phyloP scores from a whole-genome alignment of 2,113 vertebrate genomes.

The Epinephelus fuscoguttatus region DNA sequence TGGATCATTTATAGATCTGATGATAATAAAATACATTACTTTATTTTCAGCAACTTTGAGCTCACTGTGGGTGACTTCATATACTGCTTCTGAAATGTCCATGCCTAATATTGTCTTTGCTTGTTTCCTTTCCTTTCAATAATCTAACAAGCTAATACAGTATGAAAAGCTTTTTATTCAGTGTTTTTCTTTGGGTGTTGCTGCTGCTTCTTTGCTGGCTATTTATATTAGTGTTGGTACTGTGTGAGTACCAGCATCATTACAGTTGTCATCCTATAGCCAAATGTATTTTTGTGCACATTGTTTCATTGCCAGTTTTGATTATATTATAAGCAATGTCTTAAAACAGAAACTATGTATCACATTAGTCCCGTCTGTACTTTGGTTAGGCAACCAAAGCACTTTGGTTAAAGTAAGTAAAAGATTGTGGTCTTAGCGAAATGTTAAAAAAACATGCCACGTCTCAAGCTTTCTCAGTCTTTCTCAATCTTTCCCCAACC shows the following conservation, averaged over 20 bases:
- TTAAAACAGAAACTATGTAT: neutral
- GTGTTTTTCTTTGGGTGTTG: neutral
- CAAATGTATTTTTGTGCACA: neutral
- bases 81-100: slow-evolving; percentile 4
- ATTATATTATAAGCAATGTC: neutral
- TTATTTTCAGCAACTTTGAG: slow-evolving; percentile 36
- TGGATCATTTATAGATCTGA: slow-evolving; percentile 59
- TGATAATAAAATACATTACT: slow-evolving; percentile 44
- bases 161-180: neutral
- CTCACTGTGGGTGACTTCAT: slow-evolving; percentile 20
- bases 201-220: neutral
- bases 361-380: too few relatives aligned
- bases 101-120: neutral
- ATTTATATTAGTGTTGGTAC: neutral
- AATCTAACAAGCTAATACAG: neutral
- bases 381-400: too few relatives aligned
- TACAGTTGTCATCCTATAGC: neutral
- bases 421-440: too few relatives aligned
- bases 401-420: too few relatives aligned
- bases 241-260: neutral
- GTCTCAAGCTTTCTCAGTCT: too few relatives aligned
- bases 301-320: neutral
- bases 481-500: too few relatives aligned
- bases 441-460: too few relatives aligned
- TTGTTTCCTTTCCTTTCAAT: neutral